Percentiles rank a stretch among this genome's conserved stretches.
phyloP scores from a whole-genome alignment of 1,140 invertebrate genomes.

The Zelostemma sp. region DNA sequence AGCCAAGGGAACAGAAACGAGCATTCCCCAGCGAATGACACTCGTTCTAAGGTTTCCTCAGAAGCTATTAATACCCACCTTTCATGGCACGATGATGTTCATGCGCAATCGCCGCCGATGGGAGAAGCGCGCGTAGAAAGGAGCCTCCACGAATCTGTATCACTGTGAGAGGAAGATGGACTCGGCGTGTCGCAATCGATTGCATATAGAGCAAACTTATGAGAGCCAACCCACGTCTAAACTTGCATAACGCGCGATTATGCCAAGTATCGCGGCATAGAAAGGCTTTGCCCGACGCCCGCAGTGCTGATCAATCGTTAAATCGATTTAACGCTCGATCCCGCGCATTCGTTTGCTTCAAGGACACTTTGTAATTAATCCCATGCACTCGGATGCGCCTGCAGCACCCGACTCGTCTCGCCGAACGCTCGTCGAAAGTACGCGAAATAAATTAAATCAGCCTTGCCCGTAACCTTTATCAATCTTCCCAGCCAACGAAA shows the following conservation, averaged over 20 bases:
- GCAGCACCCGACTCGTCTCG: too few relatives aligned
- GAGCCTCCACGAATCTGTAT: constrained; percentile 42
- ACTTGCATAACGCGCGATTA: constrained; percentile 43
- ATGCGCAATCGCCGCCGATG: constrained; percentile 26
- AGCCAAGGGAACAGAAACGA: not conserved
- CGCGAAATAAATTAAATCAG: too few relatives aligned
- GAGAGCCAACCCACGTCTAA: constrained; percentile 32
- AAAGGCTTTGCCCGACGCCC: constrained; percentile 17
- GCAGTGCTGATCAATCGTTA: constrained; percentile 7
- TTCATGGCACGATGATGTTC: constrained; percentile 33
- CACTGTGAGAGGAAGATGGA: constrained; percentile 45
- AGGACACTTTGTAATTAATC: too few relatives aligned
- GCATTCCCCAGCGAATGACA: constrained; percentile 38
- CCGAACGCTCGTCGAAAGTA: too few relatives aligned
- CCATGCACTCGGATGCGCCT: too few relatives aligned
- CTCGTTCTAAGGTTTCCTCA: constrained; percentile 40
- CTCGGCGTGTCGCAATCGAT: constrained; percentile 44
- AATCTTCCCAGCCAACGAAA: too few relatives aligned
- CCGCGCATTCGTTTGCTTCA: not conserved
- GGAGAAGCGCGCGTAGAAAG: constrained; percentile 21
- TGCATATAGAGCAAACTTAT: constrained; percentile 47
- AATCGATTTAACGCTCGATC: constrained; percentile 22
- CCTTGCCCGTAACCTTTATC: too few relatives aligned
- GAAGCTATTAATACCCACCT: constrained; percentile 41
- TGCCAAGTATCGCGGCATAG: constrained; percentile 25